Conservation (phyloP, 2,113 vertebrate genomes). For the Prinia subflava region DNA sequence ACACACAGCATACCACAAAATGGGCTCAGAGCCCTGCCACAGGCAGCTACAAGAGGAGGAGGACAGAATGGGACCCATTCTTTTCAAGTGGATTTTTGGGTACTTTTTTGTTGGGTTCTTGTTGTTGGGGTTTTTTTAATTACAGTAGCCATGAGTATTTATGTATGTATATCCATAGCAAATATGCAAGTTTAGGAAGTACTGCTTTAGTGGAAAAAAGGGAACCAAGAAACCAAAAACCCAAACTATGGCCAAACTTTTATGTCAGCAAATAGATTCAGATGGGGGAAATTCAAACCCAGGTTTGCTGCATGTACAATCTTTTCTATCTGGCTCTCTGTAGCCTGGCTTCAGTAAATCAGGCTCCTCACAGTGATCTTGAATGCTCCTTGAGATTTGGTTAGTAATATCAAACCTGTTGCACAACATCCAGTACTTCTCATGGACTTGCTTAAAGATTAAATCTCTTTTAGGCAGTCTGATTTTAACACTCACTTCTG, state of each 20-base stretch:
- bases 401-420: neutral
- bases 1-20: neutral
- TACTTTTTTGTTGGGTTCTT: neutral
- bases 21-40: slow-evolving; percentile 41
- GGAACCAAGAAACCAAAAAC: neutral
- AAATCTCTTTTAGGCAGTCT: neutral
- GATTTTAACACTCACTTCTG: neutral
- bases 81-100: neutral
- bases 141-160: neutral
- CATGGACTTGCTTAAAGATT: neutral
- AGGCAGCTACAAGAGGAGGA: slow-evolving; percentile 21
- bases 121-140: neutral
- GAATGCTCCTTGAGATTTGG: neutral
- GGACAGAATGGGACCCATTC: slow-evolving; percentile 27
- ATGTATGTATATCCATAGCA: neutral
- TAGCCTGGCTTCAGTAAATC: neutral
- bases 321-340: neutral
- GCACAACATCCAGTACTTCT: neutral
- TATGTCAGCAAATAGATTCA: neutral
- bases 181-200: neutral
- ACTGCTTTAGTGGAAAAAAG: neutral
- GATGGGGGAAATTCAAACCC: neutral
- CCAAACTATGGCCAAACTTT: neutral
- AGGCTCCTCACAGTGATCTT: neutral
- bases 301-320: neutral